These are phyloP conservation scores for Halocynthia aurantium DNA, from an alignment of 23 tunicate species.

Conservation along the genomic window DNA sequence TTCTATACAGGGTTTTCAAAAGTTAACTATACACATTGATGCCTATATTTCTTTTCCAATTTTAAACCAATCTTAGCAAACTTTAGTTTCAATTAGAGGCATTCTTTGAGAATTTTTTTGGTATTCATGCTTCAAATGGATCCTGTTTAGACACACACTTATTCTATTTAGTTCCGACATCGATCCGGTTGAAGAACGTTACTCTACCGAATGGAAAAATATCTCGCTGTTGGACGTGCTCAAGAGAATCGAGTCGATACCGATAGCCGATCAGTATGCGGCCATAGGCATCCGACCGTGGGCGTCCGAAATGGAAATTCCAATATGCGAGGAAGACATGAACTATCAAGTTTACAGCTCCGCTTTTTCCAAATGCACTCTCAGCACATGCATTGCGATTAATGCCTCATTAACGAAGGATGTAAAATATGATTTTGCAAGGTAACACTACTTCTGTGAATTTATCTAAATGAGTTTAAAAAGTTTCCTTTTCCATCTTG, in stretches of 20 bases:
- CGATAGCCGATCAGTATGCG: slow-evolving; percentile 19
- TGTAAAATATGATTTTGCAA: slow-evolving; percentile 11
- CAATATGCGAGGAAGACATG: slow-evolving; percentile 7
- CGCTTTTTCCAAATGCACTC: slow-evolving; percentile 13
- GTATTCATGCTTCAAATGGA: too few relatives aligned
- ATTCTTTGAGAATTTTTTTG: too few relatives aligned
- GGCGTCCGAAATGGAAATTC: slow-evolving; percentile 15
- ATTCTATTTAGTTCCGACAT: too few relatives aligned
- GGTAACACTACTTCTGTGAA: not conserved
- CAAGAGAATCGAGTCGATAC: slow-evolving; percentile 30
- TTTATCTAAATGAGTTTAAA: not conserved
- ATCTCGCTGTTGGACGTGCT: slow-evolving; percentile 36
- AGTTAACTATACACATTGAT: too few relatives aligned
- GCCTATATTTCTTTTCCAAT: too few relatives aligned
- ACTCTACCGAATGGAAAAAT: slow-evolving; percentile 21
- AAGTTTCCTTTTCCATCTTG: not conserved
- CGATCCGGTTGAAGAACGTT: too few relatives aligned
- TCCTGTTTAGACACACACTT: too few relatives aligned
- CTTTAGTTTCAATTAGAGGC: too few relatives aligned
- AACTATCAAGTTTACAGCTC: not conserved
- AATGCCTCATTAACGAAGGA: slow-evolving; percentile 2
- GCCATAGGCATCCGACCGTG: slow-evolving; percentile 68
- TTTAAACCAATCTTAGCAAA: too few relatives aligned
- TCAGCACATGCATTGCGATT: slow-evolving; percentile 4
- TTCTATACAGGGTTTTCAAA: too few relatives aligned